These are phyloP conservation scores for Ceratitis capitata DNA, from an alignment of 1,140 invertebrate genomes.

Conservation along the genomic window DNA sequence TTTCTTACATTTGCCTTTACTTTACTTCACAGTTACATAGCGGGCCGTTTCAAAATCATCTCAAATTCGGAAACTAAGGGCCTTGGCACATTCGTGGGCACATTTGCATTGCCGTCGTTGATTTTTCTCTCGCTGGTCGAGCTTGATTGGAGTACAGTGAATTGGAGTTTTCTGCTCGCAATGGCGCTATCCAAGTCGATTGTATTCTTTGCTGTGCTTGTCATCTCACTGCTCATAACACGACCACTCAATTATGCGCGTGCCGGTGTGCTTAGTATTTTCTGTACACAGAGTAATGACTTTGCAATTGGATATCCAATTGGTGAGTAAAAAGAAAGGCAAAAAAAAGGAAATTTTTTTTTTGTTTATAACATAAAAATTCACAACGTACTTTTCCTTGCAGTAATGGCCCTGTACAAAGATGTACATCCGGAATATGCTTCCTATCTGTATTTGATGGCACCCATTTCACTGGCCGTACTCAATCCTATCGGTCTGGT, in stretches of 20 bases:
- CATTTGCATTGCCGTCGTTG: conserved; percentile 89
- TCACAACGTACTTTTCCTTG: too few relatives aligned
- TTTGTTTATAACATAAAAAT: too few relatives aligned
- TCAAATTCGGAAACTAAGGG: conserved; percentile 88
- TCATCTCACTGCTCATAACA: conserved; percentile 81
- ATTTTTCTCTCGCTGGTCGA: conserved; percentile 91
- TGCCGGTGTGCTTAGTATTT: conserved; percentile 92
- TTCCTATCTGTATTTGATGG: conserved; percentile 91
- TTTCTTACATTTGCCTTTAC: not conserved
- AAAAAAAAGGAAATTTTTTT: conserved; percentile 1
- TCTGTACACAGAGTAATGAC: conserved; percentile 97
- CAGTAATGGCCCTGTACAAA: conserved; percentile 79
- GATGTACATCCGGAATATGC: conserved; percentile 88
- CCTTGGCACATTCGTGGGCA: conserved; percentile 91
- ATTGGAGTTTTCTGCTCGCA: conserved; percentile 89
- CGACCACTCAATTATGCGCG: conserved; percentile 83
- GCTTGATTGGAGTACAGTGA: conserved; percentile 83
- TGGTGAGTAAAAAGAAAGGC: conserved; percentile 77
- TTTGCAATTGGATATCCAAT: conserved; percentile 97
- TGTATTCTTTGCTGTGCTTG: conserved; percentile 84
- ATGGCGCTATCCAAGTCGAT: conserved; percentile 87
- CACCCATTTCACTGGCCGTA: conserved; percentile 91
- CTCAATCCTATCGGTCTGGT: conserved; percentile 93
- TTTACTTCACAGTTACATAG: conserved; percentile 77
- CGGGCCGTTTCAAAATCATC: conserved; percentile 86